Percentiles rank a stretch among this genome's conserved stretches.
These are phyloP conservation scores for Bursaphelenchus mucronatus DNA, from an alignment of 1,140 invertebrate genomes.

Conservation along the genomic window DNA sequence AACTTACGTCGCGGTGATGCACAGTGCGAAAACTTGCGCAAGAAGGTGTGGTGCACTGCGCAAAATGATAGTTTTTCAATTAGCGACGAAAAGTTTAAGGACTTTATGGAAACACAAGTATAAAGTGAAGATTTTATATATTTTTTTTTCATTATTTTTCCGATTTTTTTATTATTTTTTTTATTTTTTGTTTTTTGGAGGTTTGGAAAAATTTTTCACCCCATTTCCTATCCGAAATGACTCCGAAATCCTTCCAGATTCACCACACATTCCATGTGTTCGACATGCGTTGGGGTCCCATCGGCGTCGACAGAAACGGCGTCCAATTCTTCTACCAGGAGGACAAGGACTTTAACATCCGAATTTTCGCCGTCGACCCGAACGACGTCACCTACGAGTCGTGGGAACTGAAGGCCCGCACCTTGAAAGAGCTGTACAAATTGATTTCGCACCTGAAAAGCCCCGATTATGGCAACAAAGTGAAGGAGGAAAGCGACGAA, in stretches of 20 bases:
- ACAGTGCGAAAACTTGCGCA: no score
- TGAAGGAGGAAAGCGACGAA: slow-evolving; percentile 28
- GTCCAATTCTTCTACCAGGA: slow-evolving; percentile 37
- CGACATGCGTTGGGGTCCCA: slow-evolving; percentile 42
- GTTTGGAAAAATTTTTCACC: no score
- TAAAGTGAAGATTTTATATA: no score
- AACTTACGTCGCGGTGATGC: no score
- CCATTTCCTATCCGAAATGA: no score
- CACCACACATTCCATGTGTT: slow-evolving; percentile 32
- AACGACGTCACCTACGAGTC: slow-evolving; percentile 39
- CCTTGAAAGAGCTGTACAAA: slow-evolving; percentile 24
- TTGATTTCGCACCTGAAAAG: slow-evolving; percentile 28
- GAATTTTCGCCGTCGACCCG: slow-evolving; percentile 42
- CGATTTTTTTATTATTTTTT: no score
- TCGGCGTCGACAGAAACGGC: slow-evolving; percentile 35
- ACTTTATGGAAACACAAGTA: no score
- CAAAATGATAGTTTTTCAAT: no score
- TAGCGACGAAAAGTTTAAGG: no score
- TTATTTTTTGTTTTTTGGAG: no score
- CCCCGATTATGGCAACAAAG: slow-evolving; percentile 30
- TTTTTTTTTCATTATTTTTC: slow-evolving; percentile 22
- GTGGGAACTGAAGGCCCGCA: slow-evolving; percentile 33
- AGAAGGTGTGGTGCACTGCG: no score
- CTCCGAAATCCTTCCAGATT: slow-evolving; percentile 29
- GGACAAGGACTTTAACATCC: slow-evolving; percentile 39